Base-by-base conservation (phyloP, 2,797 vertebrate species). In the Sebastes steindachneri region DNA sequence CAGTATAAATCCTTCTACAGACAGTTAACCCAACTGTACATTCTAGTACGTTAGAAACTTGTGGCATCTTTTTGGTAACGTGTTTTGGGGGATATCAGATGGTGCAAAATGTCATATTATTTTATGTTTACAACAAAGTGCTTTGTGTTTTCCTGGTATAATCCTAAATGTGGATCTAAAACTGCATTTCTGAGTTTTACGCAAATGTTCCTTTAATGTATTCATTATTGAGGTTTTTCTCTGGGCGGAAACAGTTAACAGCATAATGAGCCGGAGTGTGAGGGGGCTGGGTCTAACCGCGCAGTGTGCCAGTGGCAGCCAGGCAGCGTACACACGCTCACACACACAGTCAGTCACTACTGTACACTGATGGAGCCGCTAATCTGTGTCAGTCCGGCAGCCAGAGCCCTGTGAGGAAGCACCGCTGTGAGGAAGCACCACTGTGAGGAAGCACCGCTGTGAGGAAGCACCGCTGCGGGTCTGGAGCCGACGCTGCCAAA, bases 161-260 rank as follows among this genome's bases (percentile, higher is more conserved):
- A 4, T 21, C 23, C 5, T 45, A 11, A 14, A 63, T 57, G 23
- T 59, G 28, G 1, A 17, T 48, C 35, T 26, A 23, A 66, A 19
- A 26, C 41, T 21, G 37, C 35, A 6, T 73, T 31, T 14, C n/a
- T 45, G 25, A 31, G 54, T 67, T n/a, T 2, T 2, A 21, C 21
- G 1, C 45, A 23, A 33, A 57, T 68, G 58, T 54, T 66, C 15
- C 35, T 79, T 33, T n/a, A 15, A 51, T 53, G 9, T 62, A 15
- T 81, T 21, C 31, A 70, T 82, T 57, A 31, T 80, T n/a, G 17
- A 59, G 73, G 41, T 73, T 73, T 77, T 41, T 76, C 57, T 89
- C 53, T 82, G 93, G 85, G 89, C 88, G 84, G 93, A 95, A 95
- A 94, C 93, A 48, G 95, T 96, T 96, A 96, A 96, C 89, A 83